These are phyloP conservation scores for Eristalinus aeneus DNA, from an alignment of 2,888 invertebrate genomes.

Conservation along the genomic window DNA sequence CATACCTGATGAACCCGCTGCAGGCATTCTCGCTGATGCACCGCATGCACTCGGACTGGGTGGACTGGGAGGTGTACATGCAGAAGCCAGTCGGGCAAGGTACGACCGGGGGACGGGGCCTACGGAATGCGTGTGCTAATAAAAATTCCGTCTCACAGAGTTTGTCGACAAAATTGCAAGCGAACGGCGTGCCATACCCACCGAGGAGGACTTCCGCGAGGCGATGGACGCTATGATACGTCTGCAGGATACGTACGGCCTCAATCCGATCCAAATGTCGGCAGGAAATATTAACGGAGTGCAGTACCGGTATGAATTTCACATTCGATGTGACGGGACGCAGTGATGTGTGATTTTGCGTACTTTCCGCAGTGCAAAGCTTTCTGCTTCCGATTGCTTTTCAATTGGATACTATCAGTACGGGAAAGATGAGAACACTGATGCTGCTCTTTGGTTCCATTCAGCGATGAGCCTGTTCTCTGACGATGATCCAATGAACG, in stretches of 20 bases:
- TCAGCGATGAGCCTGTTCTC: conserved; percentile 70
- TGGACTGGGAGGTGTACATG: conserved; percentile 75
- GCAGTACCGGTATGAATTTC: conserved; percentile 49
- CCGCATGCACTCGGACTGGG: conserved; percentile 77
- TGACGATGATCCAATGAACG: conserved; percentile 31
- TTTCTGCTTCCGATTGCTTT: conserved; percentile 75
- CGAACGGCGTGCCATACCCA: conserved; percentile 81
- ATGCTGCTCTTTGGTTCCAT: conserved; percentile 74
- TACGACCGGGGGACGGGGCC: conserved; percentile 27
- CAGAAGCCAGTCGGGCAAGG: conserved; percentile 72
- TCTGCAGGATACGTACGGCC: conserved; percentile 84
- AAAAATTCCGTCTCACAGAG: conserved; percentile 27
- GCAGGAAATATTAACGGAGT: conserved; percentile 80
- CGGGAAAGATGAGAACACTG: conserved; percentile 58
- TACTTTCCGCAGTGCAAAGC: conserved; percentile 71
- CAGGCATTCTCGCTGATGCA: conserved; percentile 75
- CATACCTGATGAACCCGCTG: conserved; percentile 76
- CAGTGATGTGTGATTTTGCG: not conserved
- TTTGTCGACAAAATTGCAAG: conserved; percentile 17
- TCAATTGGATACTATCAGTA: conserved; percentile 74
- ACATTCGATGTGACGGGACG: not conserved
- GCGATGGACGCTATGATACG: conserved; percentile 91
- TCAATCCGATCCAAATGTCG: conserved; percentile 82
- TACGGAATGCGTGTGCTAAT: not conserved
- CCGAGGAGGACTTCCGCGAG: conserved; percentile 93